Percentiles rank a stretch among this genome's conserved stretches.
phyloP scores from a whole-genome alignment of 2,113 vertebrate species.

The Bos indicus region DNA sequence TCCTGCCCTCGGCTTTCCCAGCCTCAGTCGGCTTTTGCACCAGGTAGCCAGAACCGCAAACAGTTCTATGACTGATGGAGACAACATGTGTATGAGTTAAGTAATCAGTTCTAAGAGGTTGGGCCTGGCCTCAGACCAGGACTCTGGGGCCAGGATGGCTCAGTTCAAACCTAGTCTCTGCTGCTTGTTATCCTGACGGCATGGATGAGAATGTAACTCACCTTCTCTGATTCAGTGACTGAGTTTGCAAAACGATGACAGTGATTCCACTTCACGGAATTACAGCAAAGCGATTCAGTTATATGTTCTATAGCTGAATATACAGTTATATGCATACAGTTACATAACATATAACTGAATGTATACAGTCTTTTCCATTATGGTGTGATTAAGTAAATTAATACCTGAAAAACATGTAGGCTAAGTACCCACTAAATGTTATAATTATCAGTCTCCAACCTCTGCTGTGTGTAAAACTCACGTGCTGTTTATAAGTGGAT shows the following conservation, averaged over 20 bases:
- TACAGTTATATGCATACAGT: not conserved
- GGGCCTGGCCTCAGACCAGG: not conserved
- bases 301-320: not conserved
- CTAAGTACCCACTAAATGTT: accelerated
- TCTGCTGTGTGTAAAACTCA: not conserved
- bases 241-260: accelerated
- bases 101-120: not conserved
- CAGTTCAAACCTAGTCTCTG: not conserved
- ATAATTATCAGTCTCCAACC: accelerated
- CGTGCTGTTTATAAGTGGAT: accelerated
- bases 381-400: accelerated
- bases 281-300: not conserved
- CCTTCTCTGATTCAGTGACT: not conserved
- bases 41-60: not conserved
- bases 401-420: accelerated
- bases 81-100: not conserved
- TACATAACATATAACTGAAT: not conserved
- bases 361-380: not conserved
- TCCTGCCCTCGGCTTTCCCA: not conserved
- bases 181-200: not conserved
- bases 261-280: accelerated
- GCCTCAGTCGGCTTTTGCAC: not conserved
- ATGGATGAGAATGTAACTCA: not conserved
- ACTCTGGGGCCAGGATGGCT: accelerated
- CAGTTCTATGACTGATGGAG: conserved; percentile 10